These are phyloP conservation scores for Trematocara nigrifrons DNA, from an alignment of 2,113 vertebrate species.

Conservation along the genomic window DNA sequence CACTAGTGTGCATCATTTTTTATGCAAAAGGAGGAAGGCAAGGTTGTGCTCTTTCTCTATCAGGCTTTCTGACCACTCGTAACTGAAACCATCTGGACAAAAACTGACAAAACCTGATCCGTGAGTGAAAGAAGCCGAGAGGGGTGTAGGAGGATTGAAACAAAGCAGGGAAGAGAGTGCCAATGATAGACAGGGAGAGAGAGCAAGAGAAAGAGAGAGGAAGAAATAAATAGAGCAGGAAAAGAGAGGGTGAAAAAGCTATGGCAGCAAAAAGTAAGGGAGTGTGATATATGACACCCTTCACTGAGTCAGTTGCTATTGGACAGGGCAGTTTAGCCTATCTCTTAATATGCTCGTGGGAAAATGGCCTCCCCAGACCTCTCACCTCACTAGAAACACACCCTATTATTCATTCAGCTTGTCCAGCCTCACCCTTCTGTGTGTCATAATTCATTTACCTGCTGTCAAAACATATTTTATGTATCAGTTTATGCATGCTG, in stretches of 20 bases:
- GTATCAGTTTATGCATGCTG: not conserved
- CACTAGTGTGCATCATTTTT: not conserved
- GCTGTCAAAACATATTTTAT: not conserved
- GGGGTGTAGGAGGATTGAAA: slow-evolving; percentile 5
- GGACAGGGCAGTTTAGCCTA: not conserved
- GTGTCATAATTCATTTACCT: not conserved
- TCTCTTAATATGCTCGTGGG: slow-evolving; percentile 25
- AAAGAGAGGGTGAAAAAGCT: not conserved
- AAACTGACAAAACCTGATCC: slow-evolving; percentile 42
- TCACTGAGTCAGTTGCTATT: slow-evolving; percentile 14
- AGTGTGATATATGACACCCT: slow-evolving; percentile 48
- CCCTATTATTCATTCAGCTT: slow-evolving; percentile 35
- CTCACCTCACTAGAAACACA: slow-evolving; percentile 24
- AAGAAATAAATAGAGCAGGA: not conserved
- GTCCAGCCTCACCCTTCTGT: not conserved
- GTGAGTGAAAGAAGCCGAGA: slow-evolving; percentile 27
- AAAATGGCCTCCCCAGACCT: slow-evolving; percentile 41
- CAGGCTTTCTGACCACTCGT: slow-evolving; percentile 39
- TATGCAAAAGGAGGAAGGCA: not conserved
- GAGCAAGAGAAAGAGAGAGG: not conserved
- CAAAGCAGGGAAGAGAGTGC: slow-evolving; percentile 21
- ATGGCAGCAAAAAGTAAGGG: not conserved
- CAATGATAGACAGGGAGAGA: not conserved
- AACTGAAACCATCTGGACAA: slow-evolving; percentile 55
- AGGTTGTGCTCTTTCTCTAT: slow-evolving; percentile 6